phyloP scores from a whole-genome alignment of 2,888 invertebrate genomes.

The Thereva unica region DNA sequence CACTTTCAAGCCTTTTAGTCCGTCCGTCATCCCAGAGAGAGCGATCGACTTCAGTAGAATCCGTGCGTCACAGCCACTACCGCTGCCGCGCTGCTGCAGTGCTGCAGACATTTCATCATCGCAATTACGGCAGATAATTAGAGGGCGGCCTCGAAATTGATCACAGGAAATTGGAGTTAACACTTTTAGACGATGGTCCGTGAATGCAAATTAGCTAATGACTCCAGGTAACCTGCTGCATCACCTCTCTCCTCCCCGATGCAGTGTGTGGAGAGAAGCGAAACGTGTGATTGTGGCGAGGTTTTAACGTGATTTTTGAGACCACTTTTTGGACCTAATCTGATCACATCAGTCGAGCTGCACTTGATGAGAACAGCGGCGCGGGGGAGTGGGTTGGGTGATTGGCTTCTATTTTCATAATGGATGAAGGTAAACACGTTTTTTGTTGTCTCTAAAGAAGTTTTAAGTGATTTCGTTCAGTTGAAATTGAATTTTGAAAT shows the following conservation, averaged over 20 bases:
- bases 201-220: constrained; percentile 24
- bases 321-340: neutral
- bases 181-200: constrained; percentile 49
- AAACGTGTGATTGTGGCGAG: constrained; percentile 16
- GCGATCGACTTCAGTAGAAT: no score
- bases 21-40: no score
- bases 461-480: no score
- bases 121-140: constrained; percentile 57
- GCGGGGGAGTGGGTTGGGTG: no score
- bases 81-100: neutral
- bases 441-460: no score
- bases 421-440: no score
- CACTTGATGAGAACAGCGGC: neutral
- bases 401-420: no score
- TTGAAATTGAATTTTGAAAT: no score
- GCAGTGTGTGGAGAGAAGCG: neutral
- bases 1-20: no score
- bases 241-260: constrained; percentile 1
- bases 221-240: neutral
- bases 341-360: neutral
- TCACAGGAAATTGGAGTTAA: constrained; percentile 53
- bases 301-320: neutral
- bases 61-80: neutral
- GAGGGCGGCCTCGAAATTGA: constrained; percentile 53
- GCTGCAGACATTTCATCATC: constrained; percentile 46